Percentiles rank a stretch among this genome's conserved stretches.
phyloP scores from a whole-genome alignment of 2,888 invertebrate species.

The Ophion slaviceki region DNA sequence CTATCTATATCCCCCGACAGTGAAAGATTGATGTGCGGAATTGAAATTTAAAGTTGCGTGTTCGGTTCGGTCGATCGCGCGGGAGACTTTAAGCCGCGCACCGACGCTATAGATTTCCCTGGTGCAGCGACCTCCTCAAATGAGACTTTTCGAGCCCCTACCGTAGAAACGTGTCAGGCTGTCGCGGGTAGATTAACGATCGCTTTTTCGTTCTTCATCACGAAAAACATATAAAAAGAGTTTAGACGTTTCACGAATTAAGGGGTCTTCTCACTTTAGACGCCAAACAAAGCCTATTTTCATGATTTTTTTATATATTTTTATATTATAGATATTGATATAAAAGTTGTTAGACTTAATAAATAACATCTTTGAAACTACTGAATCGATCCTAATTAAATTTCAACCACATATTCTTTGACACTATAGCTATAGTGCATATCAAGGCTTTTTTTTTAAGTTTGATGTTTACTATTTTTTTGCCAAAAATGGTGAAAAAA shows the following conservation, averaged over 20 bases:
- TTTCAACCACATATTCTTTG: no score
- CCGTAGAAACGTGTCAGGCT: constrained; percentile 11
- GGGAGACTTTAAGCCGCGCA: constrained; percentile 1
- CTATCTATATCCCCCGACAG: constrained; percentile 30
- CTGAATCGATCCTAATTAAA: no score
- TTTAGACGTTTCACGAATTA: background rate
- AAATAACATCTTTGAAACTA: no score
- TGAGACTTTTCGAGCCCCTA: constrained; percentile 9
- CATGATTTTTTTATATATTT: no score
- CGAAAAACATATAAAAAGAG: background rate
- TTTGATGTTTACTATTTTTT: no score
- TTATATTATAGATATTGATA: no score
- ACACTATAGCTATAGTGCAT: no score
- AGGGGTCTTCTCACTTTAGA: background rate
- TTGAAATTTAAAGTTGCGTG: constrained; percentile 43
- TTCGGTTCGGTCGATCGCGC: constrained; percentile 18
- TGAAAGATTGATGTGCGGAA: constrained; percentile 53
- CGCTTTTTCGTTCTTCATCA: constrained; percentile 51
- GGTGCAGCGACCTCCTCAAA: constrained; percentile 16
- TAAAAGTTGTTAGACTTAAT: no score
- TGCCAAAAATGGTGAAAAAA: no score
- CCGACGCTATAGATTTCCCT: constrained; percentile 19
- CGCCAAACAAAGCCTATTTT: no score
- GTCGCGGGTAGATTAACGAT: constrained; percentile 66
- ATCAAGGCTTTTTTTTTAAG: no score